Evolutionary conservation across 2,113 vertebrate genomes (phyloP).

Genomic region (Alosa alosa): DNA sequence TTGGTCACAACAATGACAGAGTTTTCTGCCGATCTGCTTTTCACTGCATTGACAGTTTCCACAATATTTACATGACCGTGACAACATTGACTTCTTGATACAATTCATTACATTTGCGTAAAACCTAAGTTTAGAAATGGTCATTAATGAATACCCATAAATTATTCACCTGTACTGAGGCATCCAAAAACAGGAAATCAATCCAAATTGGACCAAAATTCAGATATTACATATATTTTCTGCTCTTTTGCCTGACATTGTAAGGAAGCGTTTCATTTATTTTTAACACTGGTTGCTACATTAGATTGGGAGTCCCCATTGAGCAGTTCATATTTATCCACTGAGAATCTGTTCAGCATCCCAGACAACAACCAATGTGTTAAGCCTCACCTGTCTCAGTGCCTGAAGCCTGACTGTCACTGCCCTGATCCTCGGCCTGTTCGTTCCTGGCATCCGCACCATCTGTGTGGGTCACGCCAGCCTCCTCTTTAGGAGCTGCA

Average conservation of each 20-base stretch:
- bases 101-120: not conserved
- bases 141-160: not conserved
- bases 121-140: too few relatives aligned
- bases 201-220: not conserved
- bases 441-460: slow-evolving; percentile 77
- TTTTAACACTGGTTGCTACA: not conserved
- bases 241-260: too few relatives aligned
- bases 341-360: not conserved
- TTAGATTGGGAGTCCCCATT: not conserved
- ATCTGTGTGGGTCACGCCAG: slow-evolving; percentile 69
- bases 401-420: not conserved
- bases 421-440: slow-evolving; percentile 78
- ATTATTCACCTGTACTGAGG: not conserved
- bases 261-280: not conserved
- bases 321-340: not conserved
- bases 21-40: slow-evolving; percentile 74
- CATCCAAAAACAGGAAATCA: not conserved
- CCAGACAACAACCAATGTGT: not conserved
- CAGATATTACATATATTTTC: not conserved
- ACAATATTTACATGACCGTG: not conserved
- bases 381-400: not conserved
- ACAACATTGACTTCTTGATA: not conserved
- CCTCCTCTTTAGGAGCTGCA: not conserved
- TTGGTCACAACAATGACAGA: slow-evolving; percentile 79
- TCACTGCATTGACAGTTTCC: slow-evolving; percentile 48